Percentiles rank a stretch among this genome's conserved stretches.
Conservation (phyloP, 2,888 invertebrate genomes). For the Perdita meconis region DNA sequence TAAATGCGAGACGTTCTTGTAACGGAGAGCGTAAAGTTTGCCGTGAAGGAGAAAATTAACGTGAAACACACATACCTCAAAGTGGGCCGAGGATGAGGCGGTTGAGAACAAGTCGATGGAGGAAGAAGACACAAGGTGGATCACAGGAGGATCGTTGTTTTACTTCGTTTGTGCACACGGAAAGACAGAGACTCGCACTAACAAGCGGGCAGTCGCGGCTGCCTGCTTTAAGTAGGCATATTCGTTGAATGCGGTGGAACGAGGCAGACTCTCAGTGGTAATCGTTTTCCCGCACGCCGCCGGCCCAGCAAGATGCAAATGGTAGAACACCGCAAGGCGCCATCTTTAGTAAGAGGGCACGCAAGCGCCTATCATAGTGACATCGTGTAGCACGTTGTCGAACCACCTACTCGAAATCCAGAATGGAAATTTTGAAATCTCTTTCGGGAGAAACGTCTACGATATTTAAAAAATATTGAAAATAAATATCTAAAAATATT, state of each 20-base stretch:
- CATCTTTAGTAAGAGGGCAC: conserved; percentile 38
- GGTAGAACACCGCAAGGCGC: conserved; percentile 54
- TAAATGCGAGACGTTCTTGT: background rate
- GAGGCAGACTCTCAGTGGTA: conserved; percentile 46
- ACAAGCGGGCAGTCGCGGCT: conserved; percentile 39
- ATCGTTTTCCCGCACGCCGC: conserved; percentile 54
- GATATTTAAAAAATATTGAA: no score
- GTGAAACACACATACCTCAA: conserved; percentile 49
- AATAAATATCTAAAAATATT: no score
- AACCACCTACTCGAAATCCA: background rate
- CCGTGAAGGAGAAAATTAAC: background rate
- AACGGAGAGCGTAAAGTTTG: background rate
- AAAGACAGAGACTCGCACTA: conserved; percentile 42
- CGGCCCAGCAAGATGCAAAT: conserved; percentile 56
- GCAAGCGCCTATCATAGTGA: conserved; percentile 6
- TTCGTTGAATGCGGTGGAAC: conserved; percentile 39
- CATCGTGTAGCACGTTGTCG: background rate
- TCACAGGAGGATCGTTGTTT: conserved; percentile 28
- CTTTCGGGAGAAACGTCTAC: no score
- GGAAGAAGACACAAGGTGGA: conserved; percentile 48
- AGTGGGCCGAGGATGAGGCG: conserved; percentile 29
- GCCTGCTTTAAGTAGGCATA: conserved; percentile 56
- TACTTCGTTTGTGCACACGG: conserved; percentile 43
- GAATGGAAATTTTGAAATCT: background rate
- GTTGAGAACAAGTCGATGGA: conserved; percentile 34